A percentile compares a stretch with the other conserved stretches of the same genome.
Conservation (phyloP, 2,797 vertebrate genomes). For the Hypotaenidia philippensis region DNA sequence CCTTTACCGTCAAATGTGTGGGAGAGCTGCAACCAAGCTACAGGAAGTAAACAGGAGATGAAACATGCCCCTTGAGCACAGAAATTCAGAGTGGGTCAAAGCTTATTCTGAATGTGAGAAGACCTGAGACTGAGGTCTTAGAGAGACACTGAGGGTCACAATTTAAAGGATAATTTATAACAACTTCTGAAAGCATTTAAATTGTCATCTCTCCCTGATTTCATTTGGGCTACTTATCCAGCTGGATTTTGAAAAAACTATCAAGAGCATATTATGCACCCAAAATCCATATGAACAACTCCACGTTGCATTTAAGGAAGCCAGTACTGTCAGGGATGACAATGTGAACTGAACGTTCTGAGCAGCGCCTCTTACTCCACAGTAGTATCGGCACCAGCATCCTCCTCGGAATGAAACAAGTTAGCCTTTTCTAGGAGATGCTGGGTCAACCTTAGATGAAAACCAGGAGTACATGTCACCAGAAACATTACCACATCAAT, state of each 20-base stretch:
- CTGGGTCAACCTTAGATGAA: background rate
- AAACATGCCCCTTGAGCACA: background rate
- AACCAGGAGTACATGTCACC: background rate
- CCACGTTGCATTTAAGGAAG: background rate
- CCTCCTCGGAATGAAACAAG: background rate
- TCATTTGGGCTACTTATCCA: background rate
- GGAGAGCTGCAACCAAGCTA: background rate
- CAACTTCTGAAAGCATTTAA: background rate
- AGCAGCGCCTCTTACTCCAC: background rate
- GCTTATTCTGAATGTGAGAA: background rate
- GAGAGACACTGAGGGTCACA: background rate
- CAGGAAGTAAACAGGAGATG: background rate
- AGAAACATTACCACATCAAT: background rate
- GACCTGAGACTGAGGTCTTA: background rate
- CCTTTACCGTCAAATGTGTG: background rate
- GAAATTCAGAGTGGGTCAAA: background rate
- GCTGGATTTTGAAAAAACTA: background rate
- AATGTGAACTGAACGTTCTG: background rate
- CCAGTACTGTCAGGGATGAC: background rate
- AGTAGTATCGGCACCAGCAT: background rate
- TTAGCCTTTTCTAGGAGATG: background rate
- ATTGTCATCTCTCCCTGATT: background rate
- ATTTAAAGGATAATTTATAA: background rate
- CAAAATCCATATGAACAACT: background rate
- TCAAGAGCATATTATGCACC: background rate